Base-by-base conservation (phyloP, 2,888 invertebrate species). In the Cryptus armator region DNA sequence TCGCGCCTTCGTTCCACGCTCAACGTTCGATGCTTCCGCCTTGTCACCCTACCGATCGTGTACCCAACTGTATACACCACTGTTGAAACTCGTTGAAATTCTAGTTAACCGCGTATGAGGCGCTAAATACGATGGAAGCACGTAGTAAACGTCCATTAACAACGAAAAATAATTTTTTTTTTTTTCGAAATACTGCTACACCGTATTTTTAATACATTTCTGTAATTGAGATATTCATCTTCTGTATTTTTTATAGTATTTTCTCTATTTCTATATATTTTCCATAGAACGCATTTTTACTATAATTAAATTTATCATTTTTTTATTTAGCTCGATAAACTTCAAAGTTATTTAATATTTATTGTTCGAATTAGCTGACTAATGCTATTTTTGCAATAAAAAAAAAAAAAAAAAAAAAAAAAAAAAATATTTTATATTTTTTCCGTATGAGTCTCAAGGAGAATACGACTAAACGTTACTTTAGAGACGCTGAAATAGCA, bases 1-100 rank as follows among this genome's bases (percentile, higher is more conserved):
- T 92, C 90, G 91, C 91, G 92, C 91, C 92, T 90, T 90, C 87
- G 89, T 79, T 86, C 88, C 88, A 89, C 89, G 86, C 88, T 90
- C 88, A 88, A 86, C 88, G 86, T 89, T 88, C 91, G 88, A 90
- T 86, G 87, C 89, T 89, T 88, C 90, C 88, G 88, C 87, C 85
- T 86, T 74, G 87, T 80, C 83, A 82, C 82, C 43, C 82, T 83
- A 74, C 78, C 77, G 76, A 84, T 82, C 82, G 44, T 46, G n/a
- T 46, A 72, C 74, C n/a, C 24, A 16, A 75, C 43, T 16, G 7
- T 37, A 79, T n/a, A 56, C 56, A 24, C 56, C 14, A 48, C 29
- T 44, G 72, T 59, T 9, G 16, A 29, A 32, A 29, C 46, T 62
- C 32, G 48, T 64, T 48, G 48, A 75, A 62, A 74, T 62, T n/a